These are phyloP conservation scores for Labroides dimidiatus DNA, from an alignment of 2,797 vertebrate species.

Conservation along the genomic window DNA sequence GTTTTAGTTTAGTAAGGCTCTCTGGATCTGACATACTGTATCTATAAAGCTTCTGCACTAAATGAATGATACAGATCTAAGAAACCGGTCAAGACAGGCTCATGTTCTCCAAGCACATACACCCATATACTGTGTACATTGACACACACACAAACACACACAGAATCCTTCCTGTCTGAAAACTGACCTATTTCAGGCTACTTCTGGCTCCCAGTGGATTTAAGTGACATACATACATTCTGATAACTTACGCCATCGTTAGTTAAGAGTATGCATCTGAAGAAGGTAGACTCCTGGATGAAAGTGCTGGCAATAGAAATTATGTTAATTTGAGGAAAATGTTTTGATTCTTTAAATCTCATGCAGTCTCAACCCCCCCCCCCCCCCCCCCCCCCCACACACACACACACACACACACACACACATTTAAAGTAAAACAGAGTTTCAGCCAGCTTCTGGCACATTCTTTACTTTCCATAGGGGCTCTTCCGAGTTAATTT, in stretches of 20 bases:
- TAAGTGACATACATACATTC: conserved; percentile 50
- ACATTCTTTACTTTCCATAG: conserved; percentile 14
- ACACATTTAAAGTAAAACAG: conserved; percentile 2
- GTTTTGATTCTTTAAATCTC: conserved; percentile 35
- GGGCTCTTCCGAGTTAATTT: conserved; percentile 40
- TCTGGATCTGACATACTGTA: neutral
- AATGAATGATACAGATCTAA: conserved; percentile 56
- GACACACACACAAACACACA: neutral
- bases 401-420: neutral
- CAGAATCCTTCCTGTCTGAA: conserved; percentile 11
- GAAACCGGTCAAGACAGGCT: no score
- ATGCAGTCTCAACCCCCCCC: neutral
- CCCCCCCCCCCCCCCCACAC: neutral
- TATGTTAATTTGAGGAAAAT: conserved; percentile 50
- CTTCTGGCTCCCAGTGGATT: conserved; percentile 18
- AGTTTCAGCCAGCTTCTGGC: conserved; percentile 29
- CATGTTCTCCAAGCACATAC: neutral
- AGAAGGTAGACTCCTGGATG: conserved; percentile 43
- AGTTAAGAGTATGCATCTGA: conserved; percentile 45
- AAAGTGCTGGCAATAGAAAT: conserved; percentile 41
- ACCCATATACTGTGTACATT: no score
- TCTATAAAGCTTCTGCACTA: conserved; percentile 6
- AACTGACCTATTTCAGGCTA: conserved; percentile 46
- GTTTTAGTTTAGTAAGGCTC: neutral
- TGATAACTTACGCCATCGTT: conserved; percentile 49